Evolutionary conservation across 2,113 vertebrate species (phyloP), one percentile per base, ranked within the genome.

Genomic region (Silurus asotus): DNA sequence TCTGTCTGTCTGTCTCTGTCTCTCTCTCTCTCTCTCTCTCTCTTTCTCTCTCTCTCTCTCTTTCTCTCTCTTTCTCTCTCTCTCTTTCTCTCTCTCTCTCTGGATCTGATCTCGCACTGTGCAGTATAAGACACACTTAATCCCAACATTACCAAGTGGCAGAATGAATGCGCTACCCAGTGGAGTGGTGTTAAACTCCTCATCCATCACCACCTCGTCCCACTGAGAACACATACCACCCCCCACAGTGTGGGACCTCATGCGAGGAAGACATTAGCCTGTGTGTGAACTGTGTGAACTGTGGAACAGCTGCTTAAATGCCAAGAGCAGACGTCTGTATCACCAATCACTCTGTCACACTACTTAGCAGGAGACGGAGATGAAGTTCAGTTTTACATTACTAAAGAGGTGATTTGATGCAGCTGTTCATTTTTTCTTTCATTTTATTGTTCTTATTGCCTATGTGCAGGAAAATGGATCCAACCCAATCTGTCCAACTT

Each of bases 241-340:
- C 75, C 51, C 64, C 28, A 6, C 55, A 74, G 82, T 84, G 75
- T 14, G 51, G 20, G 84, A 85, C 61, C n/a, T 85, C 84, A 69
- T 53, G 61, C 61, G 84, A 85, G 25, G 75, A 69, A 79, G 62
- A 85, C 49, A 85, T 85, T 85, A 85, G 84, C 76, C 84, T 19
- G 62, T 45, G 75, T 61, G 69, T 74, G 56, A 56, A 28, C 49
- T 82, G 64, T 62, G 83, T 49, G 83, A 85, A 58, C 75, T 69
- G 75, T 58, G 62, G 19, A 58, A 80, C 76, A 67, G 55, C 76
- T 86, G 76, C 64, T 70, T 86, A 86, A 86, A 80, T 59, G 76
- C 61, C 84, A 48, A 15, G 76, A 69, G 25, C 74, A 58, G 76
- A 65, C n/a, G 84, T 55, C 64, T 19, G 74, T 23, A 28, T 69